phyloP scores from a whole-genome alignment of 2,113 vertebrate species.

The Sander lucioperca region DNA sequence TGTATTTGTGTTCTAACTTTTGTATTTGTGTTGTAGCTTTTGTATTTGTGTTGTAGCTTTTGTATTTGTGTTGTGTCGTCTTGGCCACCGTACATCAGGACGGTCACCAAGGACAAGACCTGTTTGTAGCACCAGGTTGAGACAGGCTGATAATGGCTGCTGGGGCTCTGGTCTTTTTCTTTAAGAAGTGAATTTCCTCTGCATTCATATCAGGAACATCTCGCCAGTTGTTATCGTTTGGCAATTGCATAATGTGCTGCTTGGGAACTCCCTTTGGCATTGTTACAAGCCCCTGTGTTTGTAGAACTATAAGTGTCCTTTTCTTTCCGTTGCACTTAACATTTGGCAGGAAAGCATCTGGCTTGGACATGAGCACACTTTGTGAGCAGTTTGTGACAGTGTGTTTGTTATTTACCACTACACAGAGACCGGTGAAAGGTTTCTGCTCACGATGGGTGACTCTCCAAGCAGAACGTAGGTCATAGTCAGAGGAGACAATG shows the following conservation, averaged over 20 bases:
- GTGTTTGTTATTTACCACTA: conserved; percentile 2
- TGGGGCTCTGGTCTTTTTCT: conserved; percentile 7
- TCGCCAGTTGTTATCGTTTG: conserved; percentile 20
- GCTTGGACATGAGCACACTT: neutral
- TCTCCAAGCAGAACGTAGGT: neutral
- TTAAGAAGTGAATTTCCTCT: conserved; percentile 27
- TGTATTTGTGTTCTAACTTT: too few species aligned
- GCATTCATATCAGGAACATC: conserved; percentile 30
- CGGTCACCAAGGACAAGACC: neutral
- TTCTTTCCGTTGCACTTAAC: conserved; percentile 11
- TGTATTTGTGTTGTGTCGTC: too few species aligned
- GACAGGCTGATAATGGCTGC: conserved; percentile 31
- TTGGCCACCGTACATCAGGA: neutral
- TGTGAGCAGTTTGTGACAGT: neutral
- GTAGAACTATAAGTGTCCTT: neutral
- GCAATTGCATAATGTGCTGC: conserved; percentile 14
- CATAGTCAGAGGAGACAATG: neutral
- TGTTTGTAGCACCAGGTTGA: conserved; percentile 19
- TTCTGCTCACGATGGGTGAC: neutral
- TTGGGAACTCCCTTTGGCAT: conserved; percentile 25
- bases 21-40: too few species aligned
- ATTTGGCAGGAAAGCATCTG: conserved; percentile 17
- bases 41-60: too few species aligned
- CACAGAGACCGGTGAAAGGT: neutral
- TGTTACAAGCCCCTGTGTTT: neutral